A percentile compares a stretch with the other conserved stretches of the same genome.
These are phyloP conservation scores for Enteromius paludinosus DNA, from an alignment of 2,797 vertebrate genomes.

Conservation along the genomic window DNA sequence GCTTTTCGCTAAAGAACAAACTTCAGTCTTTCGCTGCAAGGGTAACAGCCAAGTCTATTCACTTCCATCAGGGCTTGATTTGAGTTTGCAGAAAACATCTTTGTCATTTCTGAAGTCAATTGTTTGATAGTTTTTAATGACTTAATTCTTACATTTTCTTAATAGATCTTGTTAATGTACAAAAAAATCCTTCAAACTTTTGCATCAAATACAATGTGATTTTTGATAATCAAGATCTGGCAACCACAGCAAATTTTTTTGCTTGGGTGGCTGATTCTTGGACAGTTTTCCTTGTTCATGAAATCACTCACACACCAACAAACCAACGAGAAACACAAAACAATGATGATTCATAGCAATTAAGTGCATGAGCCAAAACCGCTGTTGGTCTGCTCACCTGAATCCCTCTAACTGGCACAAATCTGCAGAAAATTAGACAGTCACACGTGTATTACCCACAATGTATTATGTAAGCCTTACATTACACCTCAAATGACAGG, in stretches of 20 bases:
- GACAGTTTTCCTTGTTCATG: neutral
- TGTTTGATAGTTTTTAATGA: neutral
- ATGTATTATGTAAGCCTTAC: too few species aligned
- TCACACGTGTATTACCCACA: too few species aligned
- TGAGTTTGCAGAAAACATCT: neutral
- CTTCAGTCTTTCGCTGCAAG: conserved; percentile 15
- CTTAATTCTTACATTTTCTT: neutral
- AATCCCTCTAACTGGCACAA: neutral
- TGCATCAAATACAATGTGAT: neutral
- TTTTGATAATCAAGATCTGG: neutral
- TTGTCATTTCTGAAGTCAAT: neutral
- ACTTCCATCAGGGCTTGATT: neutral
- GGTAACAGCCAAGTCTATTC: conserved; percentile 19
- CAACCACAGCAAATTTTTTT: neutral
- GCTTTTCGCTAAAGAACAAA: conserved; percentile 30
- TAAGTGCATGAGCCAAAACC: too few species aligned
- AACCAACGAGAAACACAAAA: neutral
- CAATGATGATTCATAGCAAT: too few species aligned
- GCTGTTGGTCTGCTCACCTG: too few species aligned
- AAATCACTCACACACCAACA: neutral
- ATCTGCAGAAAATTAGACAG: too few species aligned
- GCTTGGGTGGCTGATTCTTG: neutral
- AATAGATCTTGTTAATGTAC: neutral
- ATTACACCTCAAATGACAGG: too few species aligned
- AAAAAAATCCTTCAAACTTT: neutral